A percentile compares a stretch with the other conserved stretches of the same genome.
phyloP scores from a whole-genome alignment of 2,888 invertebrate species.

The Pyrrhia umbra region DNA sequence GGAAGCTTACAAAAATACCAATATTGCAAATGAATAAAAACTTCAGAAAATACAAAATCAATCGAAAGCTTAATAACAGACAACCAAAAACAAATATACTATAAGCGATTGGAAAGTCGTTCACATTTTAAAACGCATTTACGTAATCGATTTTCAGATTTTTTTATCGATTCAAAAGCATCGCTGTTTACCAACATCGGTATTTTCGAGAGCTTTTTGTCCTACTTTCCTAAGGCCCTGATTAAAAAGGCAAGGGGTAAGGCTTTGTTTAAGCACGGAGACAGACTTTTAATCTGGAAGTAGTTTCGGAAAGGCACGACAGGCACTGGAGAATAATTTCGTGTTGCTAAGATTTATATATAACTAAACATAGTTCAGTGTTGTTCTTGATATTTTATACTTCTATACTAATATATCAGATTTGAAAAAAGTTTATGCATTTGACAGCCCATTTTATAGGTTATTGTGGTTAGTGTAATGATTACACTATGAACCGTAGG shows the following conservation, averaged over 20 bases:
- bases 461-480: too few relatives aligned
- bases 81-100: neutral
- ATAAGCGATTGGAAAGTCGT: neutral
- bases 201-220: constrained; percentile 9
- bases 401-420: too few relatives aligned
- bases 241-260: constrained; percentile 63
- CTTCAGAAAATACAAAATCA: neutral
- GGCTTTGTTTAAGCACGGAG: constrained; percentile 49
- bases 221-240: constrained; percentile 44
- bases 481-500: too few relatives aligned
- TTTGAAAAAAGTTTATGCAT: too few relatives aligned
- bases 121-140: neutral
- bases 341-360: constrained; percentile 34
- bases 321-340: constrained; percentile 39
- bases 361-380: neutral
- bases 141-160: neutral
- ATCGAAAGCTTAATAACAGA: neutral
- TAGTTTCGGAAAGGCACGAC: constrained; percentile 48
- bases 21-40: neutral
- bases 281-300: constrained; percentile 62
- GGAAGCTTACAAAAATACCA: neutral
- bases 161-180: neutral
- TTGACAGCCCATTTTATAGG: too few relatives aligned
- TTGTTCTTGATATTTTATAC: constrained; percentile 13
- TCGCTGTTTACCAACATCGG: constrained; percentile 21